A percentile compares a stretch with the other conserved stretches of the same genome.
phyloP scores from a whole-genome alignment of 2,888 invertebrate species.

The Lycaena phlaeas region DNA sequence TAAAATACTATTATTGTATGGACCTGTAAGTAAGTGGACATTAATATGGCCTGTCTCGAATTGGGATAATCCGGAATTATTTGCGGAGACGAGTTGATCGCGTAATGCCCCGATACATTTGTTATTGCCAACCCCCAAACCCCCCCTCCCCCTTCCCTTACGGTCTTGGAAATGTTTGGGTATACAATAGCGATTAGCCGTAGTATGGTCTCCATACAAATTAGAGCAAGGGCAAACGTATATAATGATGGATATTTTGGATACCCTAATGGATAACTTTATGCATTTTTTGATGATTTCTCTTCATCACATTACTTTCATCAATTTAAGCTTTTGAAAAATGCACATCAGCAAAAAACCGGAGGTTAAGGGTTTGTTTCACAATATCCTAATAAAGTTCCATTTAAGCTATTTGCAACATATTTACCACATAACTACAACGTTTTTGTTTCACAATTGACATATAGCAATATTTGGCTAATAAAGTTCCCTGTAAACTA shows the following conservation, averaged over 20 bases:
- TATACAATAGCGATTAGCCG: background rate
- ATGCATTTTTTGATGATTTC: no score
- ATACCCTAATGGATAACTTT: no score
- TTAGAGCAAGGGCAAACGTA: background rate
- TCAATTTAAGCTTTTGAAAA: no score
- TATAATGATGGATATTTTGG: background rate
- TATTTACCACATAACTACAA: no score
- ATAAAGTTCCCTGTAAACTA: no score
- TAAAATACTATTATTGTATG: background rate
- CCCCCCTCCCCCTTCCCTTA: background rate
- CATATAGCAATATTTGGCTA: no score
- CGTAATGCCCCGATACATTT: background rate
- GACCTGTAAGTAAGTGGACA: background rate
- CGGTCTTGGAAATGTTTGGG: background rate
- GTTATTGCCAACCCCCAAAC: background rate
- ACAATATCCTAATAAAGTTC: no score
- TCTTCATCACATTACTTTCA: no score
- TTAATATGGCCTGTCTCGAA: conserved; percentile 4
- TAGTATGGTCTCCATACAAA: background rate
- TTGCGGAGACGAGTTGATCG: background rate
- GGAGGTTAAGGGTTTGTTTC: no score
- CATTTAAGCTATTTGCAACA: no score
- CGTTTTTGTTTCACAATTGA: no score
- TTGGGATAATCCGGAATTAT: background rate
- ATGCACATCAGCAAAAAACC: no score